Base-by-base conservation (phyloP, 2,113 vertebrate species). In the Irena cyanogastra region DNA sequence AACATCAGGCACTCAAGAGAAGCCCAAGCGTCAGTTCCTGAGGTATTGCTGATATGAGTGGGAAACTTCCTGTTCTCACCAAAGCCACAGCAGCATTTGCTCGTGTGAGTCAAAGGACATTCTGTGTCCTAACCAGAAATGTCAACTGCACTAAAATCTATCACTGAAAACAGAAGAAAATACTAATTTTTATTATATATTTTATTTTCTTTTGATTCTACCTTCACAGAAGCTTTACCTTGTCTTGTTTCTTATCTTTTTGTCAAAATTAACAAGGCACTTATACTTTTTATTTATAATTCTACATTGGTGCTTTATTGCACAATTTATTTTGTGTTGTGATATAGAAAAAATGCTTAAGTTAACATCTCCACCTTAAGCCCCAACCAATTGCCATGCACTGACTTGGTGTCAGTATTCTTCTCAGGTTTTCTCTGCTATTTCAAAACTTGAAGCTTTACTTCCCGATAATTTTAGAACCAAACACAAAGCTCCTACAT, bases 331-430 rank as follows among this genome's bases (percentile, higher is more conserved):
- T 75, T 87, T 70, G 7, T 59, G 4, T 50, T 59, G 2, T 13
- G 41, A 83, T 9, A 7, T 44, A 19, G 42, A 61, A 70, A 82
- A 78, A 27, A 41, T 41, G 2, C 2, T 65, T 41, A 27, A 13
- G 1, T 50, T 81, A 71, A 28, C 4, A 41, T 20, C 7, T 88
- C 53, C 23, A 63, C 0, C 10, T 30, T 69, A 87, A 89, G 19
- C 4, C 16, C 14, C 21, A 85, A 39, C 9, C 21, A 44, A 24
- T 68, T 89, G 26, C 16, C 12, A 21, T 2, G 0, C 3, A 31
- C 9, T 82, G 7, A 24, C 2, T 39, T 4, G 0, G 5, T 30
- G 24, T 33, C 30, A 66, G 2, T 19, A 41, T 49, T 18, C 7
- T 17, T 42, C 22, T 44, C 22, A 70, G 12, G 11, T 65, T 87